Base-by-base conservation (phyloP, 2,888 invertebrate species). In the Brachynemurus nebulosus region DNA sequence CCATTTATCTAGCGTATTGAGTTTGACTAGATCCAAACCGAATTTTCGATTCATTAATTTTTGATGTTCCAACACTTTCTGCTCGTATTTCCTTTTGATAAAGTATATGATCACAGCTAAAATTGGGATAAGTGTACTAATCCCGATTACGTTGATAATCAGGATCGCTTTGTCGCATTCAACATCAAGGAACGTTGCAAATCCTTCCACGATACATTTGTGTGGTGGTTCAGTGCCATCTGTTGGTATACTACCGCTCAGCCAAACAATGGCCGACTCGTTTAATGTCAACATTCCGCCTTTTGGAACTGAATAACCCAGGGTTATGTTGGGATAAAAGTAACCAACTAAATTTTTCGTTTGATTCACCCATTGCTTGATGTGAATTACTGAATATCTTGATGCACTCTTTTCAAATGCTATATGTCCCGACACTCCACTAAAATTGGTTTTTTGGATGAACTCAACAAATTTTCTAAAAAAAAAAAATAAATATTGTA, bases 81-180 rank as follows among this genome's bases (percentile, higher is more conserved):
- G 66, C 45, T 82, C 78, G 57, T 81, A 85, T 39, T 77, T 74
- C 54, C 68, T 65, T 57, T 80, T 80, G 55, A 82, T 72, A 50
- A 80, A 66, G 36, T 77, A 61, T 51, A 80, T 76, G 2, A 73
- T 70, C n/a, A 72, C 59, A 9, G 76, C 57, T 6, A 78, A 66
- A 14, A 74, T 52, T 16, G 72, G 48, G n/a, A 71, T 65, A n/a
- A 78, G 65, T 1, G 71, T 52, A 5, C 67, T 60, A 39, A 80
- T 64, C 3, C 76, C 76, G 21, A 79, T 62, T 7, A 81, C 61
- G 51, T 80, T 78, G 7, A 73, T 71, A 18, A 81, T 67, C 6
- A 81, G 71, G 45, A 81, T 72, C 1, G 86, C 83, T 23, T 73
- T 71, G 54, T 82, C 80, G 63, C 91, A 92, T 45, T 74, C 74